Evolutionary conservation across 2,113 vertebrate species (phyloP), one percentile per base, ranked within the genome.

Genomic region (Rhombomys opimus): DNA sequence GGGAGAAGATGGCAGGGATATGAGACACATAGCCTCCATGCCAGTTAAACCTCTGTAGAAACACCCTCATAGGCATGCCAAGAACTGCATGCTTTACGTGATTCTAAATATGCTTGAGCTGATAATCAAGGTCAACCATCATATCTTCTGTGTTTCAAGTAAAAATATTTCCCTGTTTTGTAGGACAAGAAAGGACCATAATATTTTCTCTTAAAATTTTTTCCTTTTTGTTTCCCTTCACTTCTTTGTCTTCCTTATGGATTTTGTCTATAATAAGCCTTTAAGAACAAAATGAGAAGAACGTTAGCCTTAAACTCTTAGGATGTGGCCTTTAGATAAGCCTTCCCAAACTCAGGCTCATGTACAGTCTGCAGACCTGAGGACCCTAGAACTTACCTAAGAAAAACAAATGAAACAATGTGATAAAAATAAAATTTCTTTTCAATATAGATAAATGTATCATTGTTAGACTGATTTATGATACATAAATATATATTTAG

Each of bases 11-110:
- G 22, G 7, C 35, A 54, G 50, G 65, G 18, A 22, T 30, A 4
- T 23, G 20, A 9, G 30, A 14, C 18, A n/a, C 0, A 7, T 5
- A 68, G 7, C 12, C 9, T n/a, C 20, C 20, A 25, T 13, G 41
- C 41, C 41, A 46, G 41, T 4, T 46, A 46, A 46, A 85, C 52
- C n/a, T n/a, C n/a, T n/a, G n/a, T n/a, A n/a, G n/a, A n/a, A n/a
- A n/a, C n/a, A 30, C 8, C 2, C 6, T 30, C 59, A 46, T 7
- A 25, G 12, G 27, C 57, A 84, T 15, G 57, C 6, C 22, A 25
- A 85, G 9, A 65, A 46, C 10, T 85, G 7, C 9, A 20, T 32
- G 38, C 14, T 1, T 23, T 30, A 30, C 7, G 9, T 27, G n/a
- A 17, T 65, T 63, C n/a, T 63, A 30, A 84, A 63, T 65, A 14